Evolutionary conservation across 2,888 invertebrate species (phyloP).

Genomic region (Drosophila mayaguana): DNA sequence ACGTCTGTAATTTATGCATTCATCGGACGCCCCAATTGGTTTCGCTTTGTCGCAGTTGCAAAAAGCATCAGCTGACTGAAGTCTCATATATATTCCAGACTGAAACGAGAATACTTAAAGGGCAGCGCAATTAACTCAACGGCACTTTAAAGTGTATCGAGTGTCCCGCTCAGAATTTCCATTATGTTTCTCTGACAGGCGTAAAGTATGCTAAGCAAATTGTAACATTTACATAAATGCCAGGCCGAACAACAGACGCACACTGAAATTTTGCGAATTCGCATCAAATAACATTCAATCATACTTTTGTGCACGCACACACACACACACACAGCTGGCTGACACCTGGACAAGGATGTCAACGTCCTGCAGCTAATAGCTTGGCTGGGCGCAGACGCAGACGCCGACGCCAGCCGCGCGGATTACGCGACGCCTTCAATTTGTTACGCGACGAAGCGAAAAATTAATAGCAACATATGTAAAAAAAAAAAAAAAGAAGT

Average conservation of each 20-base stretch:
- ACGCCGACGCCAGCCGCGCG: slow-evolving; percentile 23
- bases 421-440: slow-evolving; percentile 58
- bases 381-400: slow-evolving; percentile 13
- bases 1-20: slow-evolving; percentile 54
- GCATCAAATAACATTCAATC: slow-evolving; percentile 76
- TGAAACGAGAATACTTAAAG: slow-evolving; percentile 6
- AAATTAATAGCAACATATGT: slow-evolving; percentile 77
- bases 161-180: neutral
- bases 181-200: slow-evolving; percentile 34
- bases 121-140: slow-evolving; percentile 31
- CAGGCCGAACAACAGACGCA: slow-evolving; percentile 30
- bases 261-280: slow-evolving; percentile 55
- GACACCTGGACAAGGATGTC: slow-evolving; percentile 48
- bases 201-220: slow-evolving; percentile 49
- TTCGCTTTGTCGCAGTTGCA: slow-evolving; percentile 13
- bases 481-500: slow-evolving; percentile 41
- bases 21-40: slow-evolving; percentile 25
- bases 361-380: slow-evolving; percentile 60
- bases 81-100: neutral
- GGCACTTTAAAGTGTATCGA: slow-evolving; percentile 20
- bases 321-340: slow-evolving; percentile 11
- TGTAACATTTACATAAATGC: slow-evolving; percentile 68
- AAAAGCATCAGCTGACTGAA: neutral
- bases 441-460: slow-evolving; percentile 52
- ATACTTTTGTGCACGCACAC: slow-evolving; percentile 43